Base-by-base conservation (phyloP, 2,797 vertebrate species). In the Tolypeutes matacus region DNA sequence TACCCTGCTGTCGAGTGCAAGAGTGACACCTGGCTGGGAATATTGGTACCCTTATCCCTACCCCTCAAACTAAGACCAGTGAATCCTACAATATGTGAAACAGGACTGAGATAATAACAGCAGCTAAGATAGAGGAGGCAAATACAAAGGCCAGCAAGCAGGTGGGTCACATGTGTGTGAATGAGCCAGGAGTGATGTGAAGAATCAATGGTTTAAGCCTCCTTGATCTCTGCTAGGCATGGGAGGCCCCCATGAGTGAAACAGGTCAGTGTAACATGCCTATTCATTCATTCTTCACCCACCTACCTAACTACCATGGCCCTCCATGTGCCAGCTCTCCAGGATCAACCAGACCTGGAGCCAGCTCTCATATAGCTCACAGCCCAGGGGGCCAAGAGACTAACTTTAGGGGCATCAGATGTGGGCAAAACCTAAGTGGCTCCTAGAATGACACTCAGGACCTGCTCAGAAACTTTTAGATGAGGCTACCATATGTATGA, bases 71-170 rank as follows among this genome's bases (percentile, higher is more conserved):
- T 42, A 42, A 92, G 27, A 46, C 18, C 15, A 34, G 11, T 60
- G 62, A 90, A 39, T 87, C 53, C 62, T 67, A 34, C 72, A 14
- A 42, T 76, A 14, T 77, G 42, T 69, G 39, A 93, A 92, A 46
- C 25, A 75, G 70, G 56, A 14, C 17, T 86, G n/a, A n/a, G 46
- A 49, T 76, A 67, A n/a, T 60, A 42, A 65, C 46, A 88, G 7
- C 49, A 85, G 34, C 67, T 76, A 81, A 86, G 27, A 73, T 4
- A 86, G 56, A 95, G 36, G 78, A 90, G 42, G 49, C 51, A 87
- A 62, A 72, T 31, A 5, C 62, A 72, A 31, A 70, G 25, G 49
- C 36, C n/a, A 39, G 2, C 15, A 46, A 65, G 70, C 36, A 87
- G 70, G 34, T 86, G 58, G 72, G n/a, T 70, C 18, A 29, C 27